Evolutionary conservation across 2,113 vertebrate genomes (phyloP).

Genomic region (Sinocyclocheilus maitianheensis): DNA sequence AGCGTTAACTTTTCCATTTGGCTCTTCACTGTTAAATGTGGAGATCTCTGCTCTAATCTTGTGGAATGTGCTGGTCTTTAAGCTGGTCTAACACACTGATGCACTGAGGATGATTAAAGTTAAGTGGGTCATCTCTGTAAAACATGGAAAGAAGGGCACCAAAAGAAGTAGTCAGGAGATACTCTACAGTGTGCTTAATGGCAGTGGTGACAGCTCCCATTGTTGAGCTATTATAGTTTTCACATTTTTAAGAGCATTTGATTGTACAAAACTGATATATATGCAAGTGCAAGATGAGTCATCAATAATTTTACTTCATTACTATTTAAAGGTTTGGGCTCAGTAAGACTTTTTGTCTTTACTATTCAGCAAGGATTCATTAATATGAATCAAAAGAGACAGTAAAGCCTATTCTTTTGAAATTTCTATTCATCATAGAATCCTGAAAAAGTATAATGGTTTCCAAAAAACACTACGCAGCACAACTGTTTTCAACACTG

Average conservation of each 20-base stretch:
- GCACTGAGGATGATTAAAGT: conserved; percentile 73
- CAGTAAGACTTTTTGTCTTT: not conserved
- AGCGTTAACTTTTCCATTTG: conserved; percentile 35
- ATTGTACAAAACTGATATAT: not conserved
- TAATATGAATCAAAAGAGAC: not conserved
- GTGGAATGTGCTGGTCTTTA: conserved; percentile 69
- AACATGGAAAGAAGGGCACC: conserved; percentile 31
- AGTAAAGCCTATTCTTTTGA: not conserved
- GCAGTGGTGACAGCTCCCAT: not conserved
- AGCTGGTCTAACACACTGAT: conserved; percentile 72
- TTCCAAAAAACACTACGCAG: not conserved
- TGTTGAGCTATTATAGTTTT: not conserved
- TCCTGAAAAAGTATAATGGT: not conserved
- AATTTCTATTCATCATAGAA: no score
- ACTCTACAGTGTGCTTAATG: not conserved
- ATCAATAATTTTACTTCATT: not conserved
- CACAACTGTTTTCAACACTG: not conserved
- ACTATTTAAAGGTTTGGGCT: not conserved
- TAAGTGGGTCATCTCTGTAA: conserved; percentile 70
- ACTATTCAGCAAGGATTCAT: not conserved
- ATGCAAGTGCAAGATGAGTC: not conserved
- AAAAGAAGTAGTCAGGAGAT: not conserved
- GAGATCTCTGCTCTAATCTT: conserved; percentile 74
- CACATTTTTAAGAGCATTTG: no score
- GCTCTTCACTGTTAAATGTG: conserved; percentile 45